Base-by-base conservation (phyloP, 2,113 vertebrate genomes). In the Peromyscus californicus region DNA sequence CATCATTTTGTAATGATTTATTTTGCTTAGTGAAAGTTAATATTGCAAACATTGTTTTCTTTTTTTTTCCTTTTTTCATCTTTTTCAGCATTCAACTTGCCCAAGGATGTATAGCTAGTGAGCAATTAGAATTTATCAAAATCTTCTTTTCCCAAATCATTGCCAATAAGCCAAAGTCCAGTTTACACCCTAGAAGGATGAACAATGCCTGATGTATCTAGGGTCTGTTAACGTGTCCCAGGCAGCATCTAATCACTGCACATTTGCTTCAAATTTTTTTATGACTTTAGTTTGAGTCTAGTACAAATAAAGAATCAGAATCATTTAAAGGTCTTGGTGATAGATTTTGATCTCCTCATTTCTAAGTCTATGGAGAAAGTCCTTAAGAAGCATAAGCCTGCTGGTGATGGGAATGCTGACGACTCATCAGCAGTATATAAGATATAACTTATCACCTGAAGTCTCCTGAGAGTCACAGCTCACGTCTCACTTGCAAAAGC, bases 251-350 rank as follows among this genome's bases (percentile, higher is more conserved):
- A 3, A 54, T 61, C 17, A 48, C 24, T 33, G 63, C 45, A 84
- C 26, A 33, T 22, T 86, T 75, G 24, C 57, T 17, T 45, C 7
- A 84, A 67, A 63, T 59, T 8, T 67, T 67, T 92, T 29, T 84
- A 15, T 29, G n/a, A 89, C 31, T 72, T 91, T 1, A 57, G 1
- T 92, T 94, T 85, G 54, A 95, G 9, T 87, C 42, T 89, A 89
- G 16, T 57, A 54, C 69, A 89, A 86, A 84, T 48, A 72, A 93
- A 93, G 87, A 96, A 92, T 29, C 21, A 87, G 21, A 21, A n/a
- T 76, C 31, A 4, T 31, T 67, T 70, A 59, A 86, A 12, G 45
- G 1, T 3, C 6, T n/a, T 93, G 19, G 36, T 90, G 39, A 89
- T 59, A 17, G 82, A 61, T 51, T 86, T 42, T 57, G 48, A 95